Evolutionary conservation across 2,113 vertebrate genomes (phyloP).

Genomic region (Ailurus styani): DNA sequence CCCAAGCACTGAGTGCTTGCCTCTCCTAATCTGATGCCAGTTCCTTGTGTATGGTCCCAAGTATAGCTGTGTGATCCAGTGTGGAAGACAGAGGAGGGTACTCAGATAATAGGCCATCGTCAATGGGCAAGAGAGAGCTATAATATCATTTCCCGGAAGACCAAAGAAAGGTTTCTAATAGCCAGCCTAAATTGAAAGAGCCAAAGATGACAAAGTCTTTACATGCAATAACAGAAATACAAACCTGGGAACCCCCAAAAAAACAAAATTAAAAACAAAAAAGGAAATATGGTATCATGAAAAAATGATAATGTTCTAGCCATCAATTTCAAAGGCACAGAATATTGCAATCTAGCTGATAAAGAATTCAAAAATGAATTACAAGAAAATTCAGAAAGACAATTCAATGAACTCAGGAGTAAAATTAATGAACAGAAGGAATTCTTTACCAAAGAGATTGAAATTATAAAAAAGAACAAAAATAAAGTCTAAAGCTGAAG

Average conservation of each 20-base stretch:
- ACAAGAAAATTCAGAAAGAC: not conserved
- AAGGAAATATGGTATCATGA: not conserved
- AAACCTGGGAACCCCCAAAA: not conserved
- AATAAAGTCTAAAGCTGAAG: not conserved
- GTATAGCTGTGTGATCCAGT: not conserved
- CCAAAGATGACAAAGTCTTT: not conserved
- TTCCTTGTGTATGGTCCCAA: not conserved
- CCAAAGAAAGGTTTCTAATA: not conserved
- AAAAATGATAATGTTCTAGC: not conserved
- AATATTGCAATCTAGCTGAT: not conserved
- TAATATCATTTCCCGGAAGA: not conserved
- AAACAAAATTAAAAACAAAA: not conserved
- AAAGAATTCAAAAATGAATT: not conserved
- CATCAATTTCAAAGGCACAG: not conserved
- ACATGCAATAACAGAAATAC: not conserved
- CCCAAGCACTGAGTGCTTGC: not conserved
- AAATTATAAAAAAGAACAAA: not conserved
- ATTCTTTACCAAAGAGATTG: not conserved
- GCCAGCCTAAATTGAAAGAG: not conserved
- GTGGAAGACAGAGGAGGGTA: too few species aligned
- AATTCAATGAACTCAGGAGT: not conserved
- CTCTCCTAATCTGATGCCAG: not conserved
- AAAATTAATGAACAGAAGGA: not conserved
- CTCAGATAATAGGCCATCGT: not conserved
- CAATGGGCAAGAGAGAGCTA: not conserved